Percentiles rank a stretch among this genome's conserved stretches.
Evolutionary conservation across 2,797 vertebrate species (phyloP).

Genomic region (Brachymystax lenok): DNA sequence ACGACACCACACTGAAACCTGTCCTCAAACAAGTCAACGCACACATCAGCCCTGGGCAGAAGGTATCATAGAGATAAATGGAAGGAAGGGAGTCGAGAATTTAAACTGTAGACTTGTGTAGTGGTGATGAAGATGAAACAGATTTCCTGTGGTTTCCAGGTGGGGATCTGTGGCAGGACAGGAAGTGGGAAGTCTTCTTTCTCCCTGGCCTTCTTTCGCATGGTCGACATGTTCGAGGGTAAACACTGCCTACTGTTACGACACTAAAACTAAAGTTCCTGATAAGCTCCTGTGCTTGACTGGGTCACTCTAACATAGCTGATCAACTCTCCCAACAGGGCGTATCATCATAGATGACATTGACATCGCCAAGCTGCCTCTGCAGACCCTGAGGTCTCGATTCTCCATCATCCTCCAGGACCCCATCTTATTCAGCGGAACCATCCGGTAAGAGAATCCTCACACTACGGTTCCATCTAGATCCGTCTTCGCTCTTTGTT

Average conservation of each 20-base stretch:
- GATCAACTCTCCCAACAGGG: conserved; percentile 69
- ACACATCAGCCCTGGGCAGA: conserved; percentile 91
- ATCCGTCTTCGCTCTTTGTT: background rate
- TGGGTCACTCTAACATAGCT: no score
- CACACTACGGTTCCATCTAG: background rate
- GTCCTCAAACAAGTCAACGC: conserved; percentile 94
- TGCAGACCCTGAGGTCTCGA: conserved; percentile 91
- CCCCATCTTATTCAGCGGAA: conserved; percentile 94
- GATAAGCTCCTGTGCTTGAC: no score
- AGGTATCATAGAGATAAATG: conserved; percentile 57
- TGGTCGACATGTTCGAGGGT: conserved; percentile 99
- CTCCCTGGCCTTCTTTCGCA: conserved; percentile 97
- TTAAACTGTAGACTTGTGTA: background rate
- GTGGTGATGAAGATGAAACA: background rate
- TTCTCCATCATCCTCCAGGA: conserved; percentile 98
- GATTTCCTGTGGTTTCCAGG: conserved; percentile 70
- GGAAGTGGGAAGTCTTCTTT: conserved; percentile 98
- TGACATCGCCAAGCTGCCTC: conserved; percentile 92
- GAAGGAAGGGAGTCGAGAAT: background rate
- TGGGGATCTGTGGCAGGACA: conserved; percentile 96
- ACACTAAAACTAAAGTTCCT: background rate
- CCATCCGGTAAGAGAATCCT: conserved; percentile 82
- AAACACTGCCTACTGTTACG: conserved; percentile 28
- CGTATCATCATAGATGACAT: conserved; percentile 95
- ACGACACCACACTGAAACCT: conserved; percentile 91